Evolutionary conservation across 2,113 vertebrate genomes (phyloP).

Genomic region (Thermophis baileyi): DNA sequence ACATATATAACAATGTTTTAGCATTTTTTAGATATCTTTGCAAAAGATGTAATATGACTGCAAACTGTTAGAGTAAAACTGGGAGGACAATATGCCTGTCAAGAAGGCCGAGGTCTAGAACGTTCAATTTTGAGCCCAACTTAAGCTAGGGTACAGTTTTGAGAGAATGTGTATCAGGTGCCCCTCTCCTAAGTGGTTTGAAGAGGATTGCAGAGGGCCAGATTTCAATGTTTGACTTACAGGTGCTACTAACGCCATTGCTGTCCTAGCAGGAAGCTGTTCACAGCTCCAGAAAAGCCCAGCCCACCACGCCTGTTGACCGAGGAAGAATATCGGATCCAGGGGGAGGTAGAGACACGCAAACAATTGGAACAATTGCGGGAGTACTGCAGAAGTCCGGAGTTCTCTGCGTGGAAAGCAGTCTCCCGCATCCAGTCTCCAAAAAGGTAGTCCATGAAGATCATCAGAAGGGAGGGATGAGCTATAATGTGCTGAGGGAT

Average conservation of each 20-base stretch:
- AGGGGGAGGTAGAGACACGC: slow-evolving; percentile 85
- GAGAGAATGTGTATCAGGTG: neutral
- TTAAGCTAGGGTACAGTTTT: neutral
- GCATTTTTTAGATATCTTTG: neutral
- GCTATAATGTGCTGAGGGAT: neutral
- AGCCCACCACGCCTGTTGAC: slow-evolving; percentile 82
- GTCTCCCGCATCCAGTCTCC: slow-evolving; percentile 89
- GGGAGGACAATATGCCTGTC: neutral
- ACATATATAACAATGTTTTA: neutral
- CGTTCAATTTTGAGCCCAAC: neutral
- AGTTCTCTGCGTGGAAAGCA: slow-evolving; percentile 83
- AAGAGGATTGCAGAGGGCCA: neutral
- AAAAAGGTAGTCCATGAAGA: slow-evolving; percentile 75
- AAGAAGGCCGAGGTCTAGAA: neutral
- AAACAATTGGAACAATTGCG: slow-evolving; percentile 84
- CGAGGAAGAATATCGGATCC: slow-evolving; percentile 85
- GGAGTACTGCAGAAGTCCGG: slow-evolving; percentile 82
- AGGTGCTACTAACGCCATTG: neutral
- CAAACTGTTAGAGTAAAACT: neutral
- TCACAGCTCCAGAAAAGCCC: slow-evolving; percentile 59
- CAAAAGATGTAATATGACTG: neutral
- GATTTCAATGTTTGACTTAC: neutral
- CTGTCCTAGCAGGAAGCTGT: slow-evolving; percentile 72
- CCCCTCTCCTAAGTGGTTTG: neutral
- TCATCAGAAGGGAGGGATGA: neutral